phyloP scores from a whole-genome alignment of 2,888 invertebrate genomes.

The Chrysolina americana region DNA sequence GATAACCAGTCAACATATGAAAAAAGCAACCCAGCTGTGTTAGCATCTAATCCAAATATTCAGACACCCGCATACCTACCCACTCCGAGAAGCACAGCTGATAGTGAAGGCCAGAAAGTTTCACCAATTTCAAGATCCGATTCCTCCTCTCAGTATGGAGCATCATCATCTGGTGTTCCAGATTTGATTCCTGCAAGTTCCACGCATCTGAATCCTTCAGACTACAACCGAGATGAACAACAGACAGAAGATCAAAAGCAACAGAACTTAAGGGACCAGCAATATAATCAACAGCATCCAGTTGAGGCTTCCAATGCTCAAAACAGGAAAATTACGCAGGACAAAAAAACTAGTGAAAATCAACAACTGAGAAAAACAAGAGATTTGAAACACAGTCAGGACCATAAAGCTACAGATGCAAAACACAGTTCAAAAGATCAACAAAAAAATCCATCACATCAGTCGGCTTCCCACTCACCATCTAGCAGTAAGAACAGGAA shows the following conservation, averaged over 20 bases:
- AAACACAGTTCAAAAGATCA: not conserved
- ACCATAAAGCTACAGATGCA: not conserved
- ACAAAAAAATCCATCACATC: not conserved
- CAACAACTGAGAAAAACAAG: not conserved
- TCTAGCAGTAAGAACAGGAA: not conserved
- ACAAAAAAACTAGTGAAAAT: not conserved
- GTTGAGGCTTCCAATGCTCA: not conserved
- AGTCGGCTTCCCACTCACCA: not conserved
- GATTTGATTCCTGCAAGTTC: constrained; percentile 7
- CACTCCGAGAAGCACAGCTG: not conserved
- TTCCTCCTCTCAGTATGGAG: not conserved
- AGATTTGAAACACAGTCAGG: not conserved
- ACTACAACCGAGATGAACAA: not conserved
- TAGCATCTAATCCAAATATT: not conserved
- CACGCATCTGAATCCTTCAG: not conserved
- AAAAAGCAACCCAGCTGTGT: not conserved
- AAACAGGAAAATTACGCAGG: not conserved
- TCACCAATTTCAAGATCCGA: not conserved
- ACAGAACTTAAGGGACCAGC: not conserved
- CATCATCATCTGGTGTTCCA: not conserved
- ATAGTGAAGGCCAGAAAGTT: not conserved
- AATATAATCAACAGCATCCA: not conserved
- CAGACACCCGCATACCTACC: not conserved
- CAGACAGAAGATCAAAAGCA: not conserved
- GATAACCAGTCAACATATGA: not conserved